These are phyloP conservation scores for Pasiphila rectangulata DNA, from an alignment of 2,888 invertebrate species.

Conservation along the genomic window DNA sequence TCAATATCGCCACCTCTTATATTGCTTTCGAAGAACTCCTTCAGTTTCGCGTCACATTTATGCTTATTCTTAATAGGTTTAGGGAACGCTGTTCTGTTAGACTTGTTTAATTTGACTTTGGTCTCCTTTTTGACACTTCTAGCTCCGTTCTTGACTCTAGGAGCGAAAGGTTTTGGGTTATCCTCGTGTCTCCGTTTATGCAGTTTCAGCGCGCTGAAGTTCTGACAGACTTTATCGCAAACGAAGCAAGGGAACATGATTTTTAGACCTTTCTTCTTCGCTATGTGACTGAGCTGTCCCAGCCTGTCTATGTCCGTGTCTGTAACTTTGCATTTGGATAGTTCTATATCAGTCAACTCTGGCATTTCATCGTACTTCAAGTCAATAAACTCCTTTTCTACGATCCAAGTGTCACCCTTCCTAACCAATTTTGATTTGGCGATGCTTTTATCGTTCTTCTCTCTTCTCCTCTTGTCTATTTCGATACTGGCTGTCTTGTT, in stretches of 20 bases:
- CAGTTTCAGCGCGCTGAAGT: constrained; percentile 53
- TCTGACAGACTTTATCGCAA: constrained; percentile 63
- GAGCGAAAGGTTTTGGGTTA: constrained; percentile 54
- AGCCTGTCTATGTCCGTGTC: constrained; percentile 49
- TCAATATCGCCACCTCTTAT: constrained; percentile 63
- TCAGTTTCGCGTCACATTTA: constrained; percentile 58
- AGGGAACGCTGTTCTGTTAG: constrained; percentile 11
- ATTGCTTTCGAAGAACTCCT: constrained; percentile 59
- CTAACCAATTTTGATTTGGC: constrained; percentile 55
- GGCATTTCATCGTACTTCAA: constrained; percentile 42
- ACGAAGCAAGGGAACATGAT: constrained; percentile 61
- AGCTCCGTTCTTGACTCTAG: constrained; percentile 12
- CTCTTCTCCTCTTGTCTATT: constrained; percentile 50
- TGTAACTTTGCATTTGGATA: constrained; percentile 32
- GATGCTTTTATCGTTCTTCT: constrained; percentile 40
- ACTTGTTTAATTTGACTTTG: constrained; percentile 18
- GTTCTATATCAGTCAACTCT: constrained; percentile 38
- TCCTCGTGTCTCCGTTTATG: constrained; percentile 57
- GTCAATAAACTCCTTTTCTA: constrained; percentile 47
- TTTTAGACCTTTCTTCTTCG: constrained; percentile 47
- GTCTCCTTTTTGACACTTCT: constrained; percentile 1
- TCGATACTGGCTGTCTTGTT: constrained; percentile 52
- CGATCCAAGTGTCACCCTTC: constrained; percentile 57
- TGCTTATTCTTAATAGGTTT: constrained; percentile 60
- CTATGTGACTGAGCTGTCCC: constrained; percentile 46